Conservation (phyloP, 64 coral and sea anemone genomes). For the Montipora cactus region DNA sequence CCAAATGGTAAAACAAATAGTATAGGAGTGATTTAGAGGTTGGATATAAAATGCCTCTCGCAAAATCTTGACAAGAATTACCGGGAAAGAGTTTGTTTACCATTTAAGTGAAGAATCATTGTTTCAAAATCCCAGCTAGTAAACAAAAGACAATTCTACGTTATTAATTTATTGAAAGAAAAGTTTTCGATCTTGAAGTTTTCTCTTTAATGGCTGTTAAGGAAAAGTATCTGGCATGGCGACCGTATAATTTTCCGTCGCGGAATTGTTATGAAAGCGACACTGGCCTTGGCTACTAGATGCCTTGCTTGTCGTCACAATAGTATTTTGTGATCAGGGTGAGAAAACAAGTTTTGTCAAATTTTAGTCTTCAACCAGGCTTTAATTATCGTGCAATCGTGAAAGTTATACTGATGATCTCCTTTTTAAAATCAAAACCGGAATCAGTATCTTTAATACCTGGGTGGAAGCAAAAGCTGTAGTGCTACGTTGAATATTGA, state of each 20-base stretch:
- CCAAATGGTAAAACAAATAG: background rate
- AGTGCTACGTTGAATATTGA: background rate
- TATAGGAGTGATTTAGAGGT: background rate
- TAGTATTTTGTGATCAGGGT: background rate
- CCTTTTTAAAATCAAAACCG: too few relatives aligned
- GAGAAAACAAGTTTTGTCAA: background rate
- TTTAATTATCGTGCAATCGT: too few relatives aligned
- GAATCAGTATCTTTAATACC: too few relatives aligned
- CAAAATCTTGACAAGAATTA: background rate
- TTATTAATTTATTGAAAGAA: conserved; percentile 38
- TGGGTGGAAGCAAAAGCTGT: background rate
- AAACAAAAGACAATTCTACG: background rate
- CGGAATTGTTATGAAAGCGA: background rate
- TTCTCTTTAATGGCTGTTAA: background rate
- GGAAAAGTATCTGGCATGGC: background rate
- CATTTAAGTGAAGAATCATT: background rate
- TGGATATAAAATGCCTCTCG: background rate
- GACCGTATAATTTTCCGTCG: background rate
- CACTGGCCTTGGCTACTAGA: background rate
- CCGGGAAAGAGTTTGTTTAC: background rate
- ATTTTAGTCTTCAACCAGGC: background rate
- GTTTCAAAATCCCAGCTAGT: background rate
- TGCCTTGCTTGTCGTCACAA: background rate
- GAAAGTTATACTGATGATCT: too few relatives aligned
- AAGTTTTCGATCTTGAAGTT: background rate